Base-by-base conservation (phyloP, 2,888 invertebrate species). In the Palloptera scutellata region DNA sequence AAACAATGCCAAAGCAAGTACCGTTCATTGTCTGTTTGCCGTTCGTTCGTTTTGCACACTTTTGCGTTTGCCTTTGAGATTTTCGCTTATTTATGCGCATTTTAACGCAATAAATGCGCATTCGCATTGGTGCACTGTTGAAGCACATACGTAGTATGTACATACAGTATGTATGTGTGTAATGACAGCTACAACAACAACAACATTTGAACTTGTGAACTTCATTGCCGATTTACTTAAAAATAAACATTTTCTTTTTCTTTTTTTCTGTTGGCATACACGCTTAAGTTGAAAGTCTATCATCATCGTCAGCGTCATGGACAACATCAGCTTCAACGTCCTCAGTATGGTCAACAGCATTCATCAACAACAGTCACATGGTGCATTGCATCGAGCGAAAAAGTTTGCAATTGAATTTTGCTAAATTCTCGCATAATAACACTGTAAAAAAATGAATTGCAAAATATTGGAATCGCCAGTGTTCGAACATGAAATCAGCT, bases 181-280 rank as follows among this genome's bases (percentile, higher is more conserved):
- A 2, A 17, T 13, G 52, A 19, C 15, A 62, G 19, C 53, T 19
- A n/a, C 53, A 53, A 72, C 65, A 65, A 57, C 62, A 64, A 30
- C 68, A 72, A 71, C 72, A 69, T 71, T 77, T 76, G 76, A 77
- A 76, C 76, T 77, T 75, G 70, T 76, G 76, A 76, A 76, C 77
- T 75, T 66, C 61, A 70, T 68, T 60, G 48, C 70, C 69, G 73
- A 72, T 30, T 41, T 48, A 63, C 63, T 53, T 63, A 40, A 20
- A 57, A 54, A 64, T 30, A 19, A 40, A 15, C 9, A 57, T 0
- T 1, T 69, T 51, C 48, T 67, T 66, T 57, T 66, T 55, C 9
- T 15, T 41, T 57, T 40, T 57, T 45, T 42, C 42, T 54, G 9
- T 40, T 66, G 40, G 15, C 67, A 62, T 64, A 42, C 59, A 67